A percentile compares a stretch with the other conserved stretches of the same genome.
Conservation (phyloP, 92 coral and sea anemone genomes). For the Umimayanthus kanabou region DNA sequence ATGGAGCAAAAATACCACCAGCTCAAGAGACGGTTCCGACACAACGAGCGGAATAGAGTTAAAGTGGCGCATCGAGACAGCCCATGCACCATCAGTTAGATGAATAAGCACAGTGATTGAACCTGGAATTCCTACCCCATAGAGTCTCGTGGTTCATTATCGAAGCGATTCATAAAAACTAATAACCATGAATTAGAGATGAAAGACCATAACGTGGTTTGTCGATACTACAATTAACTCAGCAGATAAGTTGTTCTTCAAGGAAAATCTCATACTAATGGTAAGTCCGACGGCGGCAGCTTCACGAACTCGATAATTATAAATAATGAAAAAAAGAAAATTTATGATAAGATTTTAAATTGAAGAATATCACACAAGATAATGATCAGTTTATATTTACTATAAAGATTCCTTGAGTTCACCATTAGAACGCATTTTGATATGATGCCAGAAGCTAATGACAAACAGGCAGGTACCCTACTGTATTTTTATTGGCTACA, state of each 20-base stretch:
- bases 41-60: conserved; percentile 72
- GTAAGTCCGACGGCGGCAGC: not conserved
- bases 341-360: too few species aligned
- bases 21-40: conserved; percentile 72
- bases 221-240: not conserved
- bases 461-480: conserved; percentile 4
- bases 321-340: too few species aligned
- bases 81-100: conserved; percentile 78
- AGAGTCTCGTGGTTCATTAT: not conserved
- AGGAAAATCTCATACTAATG: not conserved
- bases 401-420: not conserved
- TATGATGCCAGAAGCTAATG: conserved; percentile 1
- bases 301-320: not conserved
- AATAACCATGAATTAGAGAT: conserved; percentile 9
- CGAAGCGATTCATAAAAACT: not conserved
- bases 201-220: not conserved
- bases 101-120: not conserved
- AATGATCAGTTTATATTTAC: not conserved
- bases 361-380: not conserved
- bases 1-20: conserved; percentile 85
- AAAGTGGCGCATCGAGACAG: conserved; percentile 88
- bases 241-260: not conserved
- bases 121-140: not conserved
- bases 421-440: not conserved
- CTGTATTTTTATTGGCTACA: not conserved